These are phyloP conservation scores for Mystacides longicornis DNA, from an alignment of 2,888 invertebrate genomes.

Conservation along the genomic window DNA sequence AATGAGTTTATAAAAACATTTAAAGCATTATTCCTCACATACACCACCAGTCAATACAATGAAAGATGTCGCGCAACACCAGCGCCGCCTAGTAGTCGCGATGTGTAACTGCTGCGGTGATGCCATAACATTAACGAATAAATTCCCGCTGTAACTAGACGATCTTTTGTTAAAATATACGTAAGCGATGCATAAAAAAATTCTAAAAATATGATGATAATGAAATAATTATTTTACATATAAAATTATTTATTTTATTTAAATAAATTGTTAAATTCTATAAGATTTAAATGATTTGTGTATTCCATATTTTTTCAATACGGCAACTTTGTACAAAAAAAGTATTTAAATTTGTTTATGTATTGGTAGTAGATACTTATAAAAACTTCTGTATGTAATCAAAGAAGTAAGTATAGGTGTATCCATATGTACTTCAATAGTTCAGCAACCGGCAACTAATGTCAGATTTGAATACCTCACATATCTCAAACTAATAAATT, in stretches of 20 bases:
- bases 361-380: not conserved
- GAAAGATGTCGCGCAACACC: conserved; percentile 63
- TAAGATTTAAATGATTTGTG: no score
- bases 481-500: not conserved
- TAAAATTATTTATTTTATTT: no score
- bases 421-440: not conserved
- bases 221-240: no score
- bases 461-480: not conserved
- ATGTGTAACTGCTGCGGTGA: conserved; percentile 46
- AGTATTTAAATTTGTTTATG: not conserved
- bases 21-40: conserved; percentile 57
- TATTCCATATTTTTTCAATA: not conserved
- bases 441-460: conserved; percentile 1
- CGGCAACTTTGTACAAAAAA: not conserved
- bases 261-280: no score
- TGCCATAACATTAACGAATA: conserved; percentile 35
- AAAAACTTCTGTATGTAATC: conserved; percentile 2
- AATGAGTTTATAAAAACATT: conserved; percentile 55
- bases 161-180: no score
- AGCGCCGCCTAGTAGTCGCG: conserved; percentile 52
- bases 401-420: not conserved
- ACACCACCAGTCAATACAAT: conserved; percentile 63
- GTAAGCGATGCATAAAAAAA: no score
- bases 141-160: not conserved
- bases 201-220: no score